Base-by-base conservation (phyloP, 2,888 invertebrate species). In the Acleris holmiana region DNA sequence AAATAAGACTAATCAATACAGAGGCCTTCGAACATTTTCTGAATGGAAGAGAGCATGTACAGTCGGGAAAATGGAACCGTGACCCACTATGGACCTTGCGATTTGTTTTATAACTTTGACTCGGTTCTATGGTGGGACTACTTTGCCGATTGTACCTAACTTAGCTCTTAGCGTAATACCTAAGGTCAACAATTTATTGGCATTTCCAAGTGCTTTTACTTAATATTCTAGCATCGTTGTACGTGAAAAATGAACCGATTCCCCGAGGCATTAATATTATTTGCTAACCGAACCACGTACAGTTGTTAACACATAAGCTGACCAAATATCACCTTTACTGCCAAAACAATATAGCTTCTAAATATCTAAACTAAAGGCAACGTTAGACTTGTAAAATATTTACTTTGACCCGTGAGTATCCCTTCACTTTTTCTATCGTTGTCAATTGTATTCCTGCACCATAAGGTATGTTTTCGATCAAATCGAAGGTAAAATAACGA, bases 171-270 rank as follows among this genome's bases (percentile, higher is more conserved):
- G 29, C 13, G 6, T 44, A 44, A n/a, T 44, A n/a, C 17, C 17
- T 44, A 15, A n/a, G 5, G 2, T 44, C 6, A 15, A 15, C 15
- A 44, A 44, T n/a, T 17, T 17, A 44, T n/a, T n/a, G 44, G n/a
- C 15, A 29, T 51, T 51, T 25, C n/a, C 15, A 35, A 25, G 40
- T 58, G 35, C 21, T 50, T 18, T 73, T 68, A 70, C 67, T 79
- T 83, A 76, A 77, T 79, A 87, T 87, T 86, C 86, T 70, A 65
- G 71, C 79, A 77, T 72, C 76, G 82, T 84, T 84, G 44, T 80
- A 75, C 77, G 69, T 84, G 86, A 88, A 85, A 88, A 85, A 87
- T 86, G 74, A 77, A 71, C 65, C 68, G 73, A 82, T 74, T 80
- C 84, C 80, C 85, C 47, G 65, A 70, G 77, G 84, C 41, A 57